These are phyloP conservation scores for Galemys pyrenaicus DNA, from an alignment of 2,113 vertebrate genomes.

Conservation along the genomic window DNA sequence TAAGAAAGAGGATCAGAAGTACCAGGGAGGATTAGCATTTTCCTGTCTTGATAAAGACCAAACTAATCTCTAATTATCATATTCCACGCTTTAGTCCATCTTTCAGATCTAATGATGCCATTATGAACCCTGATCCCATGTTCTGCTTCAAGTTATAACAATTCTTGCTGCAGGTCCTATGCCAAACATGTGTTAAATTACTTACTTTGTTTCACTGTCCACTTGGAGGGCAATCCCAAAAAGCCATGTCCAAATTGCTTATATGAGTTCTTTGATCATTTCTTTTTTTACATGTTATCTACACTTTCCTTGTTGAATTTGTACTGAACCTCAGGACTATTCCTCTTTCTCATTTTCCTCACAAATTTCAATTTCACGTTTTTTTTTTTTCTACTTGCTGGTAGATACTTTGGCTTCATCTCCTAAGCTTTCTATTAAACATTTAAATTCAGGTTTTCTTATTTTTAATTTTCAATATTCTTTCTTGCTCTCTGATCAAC, in stretches of 20 bases:
- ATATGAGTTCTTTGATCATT: neutral
- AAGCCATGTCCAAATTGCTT: no score
- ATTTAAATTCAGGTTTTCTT: neutral
- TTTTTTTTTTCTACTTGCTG: neutral
- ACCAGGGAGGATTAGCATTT: neutral
- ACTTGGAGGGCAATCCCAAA: neutral
- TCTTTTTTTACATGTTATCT: neutral
- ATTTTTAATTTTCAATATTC: neutral
- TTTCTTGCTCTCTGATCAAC: neutral
- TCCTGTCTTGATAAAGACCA: neutral
- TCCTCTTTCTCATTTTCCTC: neutral
- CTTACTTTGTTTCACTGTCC: neutral
- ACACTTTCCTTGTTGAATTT: neutral
- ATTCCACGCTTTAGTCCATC: neutral
- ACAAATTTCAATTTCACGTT: neutral
- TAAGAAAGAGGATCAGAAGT: neutral
- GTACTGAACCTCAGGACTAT: neutral
- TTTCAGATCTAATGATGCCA: neutral
- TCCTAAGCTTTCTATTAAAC: neutral
- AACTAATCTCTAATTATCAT: neutral
- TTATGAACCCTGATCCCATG: neutral
- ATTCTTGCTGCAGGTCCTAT: neutral
- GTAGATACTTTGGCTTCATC: neutral
- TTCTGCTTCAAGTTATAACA: neutral
- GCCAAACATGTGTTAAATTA: neutral